Base-by-base conservation (phyloP, 1,140 invertebrate genomes). In the Magallana gigas region DNA sequence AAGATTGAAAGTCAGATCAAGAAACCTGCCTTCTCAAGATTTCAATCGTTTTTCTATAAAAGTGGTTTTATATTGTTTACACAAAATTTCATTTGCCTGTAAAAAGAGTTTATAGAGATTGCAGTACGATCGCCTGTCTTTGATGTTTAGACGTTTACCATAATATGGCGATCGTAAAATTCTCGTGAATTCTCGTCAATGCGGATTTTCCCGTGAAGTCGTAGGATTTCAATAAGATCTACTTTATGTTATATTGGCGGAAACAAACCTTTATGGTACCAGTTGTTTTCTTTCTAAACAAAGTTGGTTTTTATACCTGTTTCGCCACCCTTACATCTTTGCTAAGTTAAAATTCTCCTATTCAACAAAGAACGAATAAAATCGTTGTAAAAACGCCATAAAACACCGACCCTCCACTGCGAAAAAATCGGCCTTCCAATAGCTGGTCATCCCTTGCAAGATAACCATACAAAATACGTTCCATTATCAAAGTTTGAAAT, bases 101-200 rank as follows among this genome's bases (percentile, higher is more conserved):
- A 82, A 88, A 88, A 88, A 56, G 48, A 11, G 18, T 88, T 88
- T 88, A 88, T 68, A 16, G 57, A 36, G 71, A 23, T 23, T 23
- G 58, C 71, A 64, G 57, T 60, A 48, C 18, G 62, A 71, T 82
- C 36, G 84, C 8, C n/a, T 7, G 36, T 58, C 83, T 87, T 88
- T 88, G 87, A 88, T 88, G n/a, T 88, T 8, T 18, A 57, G 83
- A n/a, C 57, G n/a, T 81, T 85, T 56, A 57, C n/a, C 64, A 82
- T 57, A 81, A 88, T 76, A 88, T 88, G 29, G n/a, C 11, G 84
- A 84, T 82, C 36, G 71, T 88, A 88, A 88, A 88, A 88, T 81
- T 88, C 87, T 88, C 87, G 87, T 85, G 83, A 85, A 88, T 60
- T 88, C 87, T 85, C 83, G 87, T 88, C 64, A 80, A 48, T 76